These are phyloP conservation scores for Archocentrus centrarchus DNA, from an alignment of 2,113 vertebrate genomes.

Conservation along the genomic window DNA sequence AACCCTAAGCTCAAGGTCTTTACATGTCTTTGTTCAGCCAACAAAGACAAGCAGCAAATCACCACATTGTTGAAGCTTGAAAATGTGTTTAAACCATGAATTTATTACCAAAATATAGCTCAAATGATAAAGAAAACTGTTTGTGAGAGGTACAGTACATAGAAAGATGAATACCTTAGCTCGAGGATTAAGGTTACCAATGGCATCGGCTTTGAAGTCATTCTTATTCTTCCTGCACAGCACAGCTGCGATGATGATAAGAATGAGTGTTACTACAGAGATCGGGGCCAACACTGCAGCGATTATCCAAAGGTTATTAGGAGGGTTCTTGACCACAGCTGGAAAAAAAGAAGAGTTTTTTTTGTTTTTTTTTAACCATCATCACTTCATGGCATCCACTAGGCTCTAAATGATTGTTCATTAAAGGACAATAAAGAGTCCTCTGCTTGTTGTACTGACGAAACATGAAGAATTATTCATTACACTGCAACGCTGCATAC, in stretches of 20 bases:
- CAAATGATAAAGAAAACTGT: background rate
- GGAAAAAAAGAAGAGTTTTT: constrained; percentile 19
- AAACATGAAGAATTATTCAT: constrained; percentile 29
- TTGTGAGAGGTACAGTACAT: background rate
- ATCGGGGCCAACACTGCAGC: constrained; percentile 96
- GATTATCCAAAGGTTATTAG: constrained; percentile 99
- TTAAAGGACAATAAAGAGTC: constrained; percentile 18
- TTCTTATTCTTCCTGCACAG: constrained; percentile 98
- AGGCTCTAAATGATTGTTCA: background rate
- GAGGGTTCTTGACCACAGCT: constrained; percentile 98
- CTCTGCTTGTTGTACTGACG: constrained; percentile 9
- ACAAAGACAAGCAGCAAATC: background rate
- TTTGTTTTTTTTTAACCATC: background rate
- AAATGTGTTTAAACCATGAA: constrained; percentile 9
- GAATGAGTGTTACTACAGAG: constrained; percentile 93
- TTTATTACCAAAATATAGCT: background rate
- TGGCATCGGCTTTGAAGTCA: constrained; percentile 93
- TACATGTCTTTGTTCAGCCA: background rate
- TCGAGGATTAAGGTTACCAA: constrained; percentile 93
- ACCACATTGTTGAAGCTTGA: background rate
- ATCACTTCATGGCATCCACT: constrained; percentile 3
- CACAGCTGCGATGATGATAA: constrained; percentile 97
- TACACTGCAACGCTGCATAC: constrained; percentile 13
- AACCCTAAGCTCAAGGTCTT: background rate
- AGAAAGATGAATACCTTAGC: constrained; percentile 85